Conservation (phyloP, 1,140 invertebrate genomes). For the Drosophila melanogaster region DNA sequence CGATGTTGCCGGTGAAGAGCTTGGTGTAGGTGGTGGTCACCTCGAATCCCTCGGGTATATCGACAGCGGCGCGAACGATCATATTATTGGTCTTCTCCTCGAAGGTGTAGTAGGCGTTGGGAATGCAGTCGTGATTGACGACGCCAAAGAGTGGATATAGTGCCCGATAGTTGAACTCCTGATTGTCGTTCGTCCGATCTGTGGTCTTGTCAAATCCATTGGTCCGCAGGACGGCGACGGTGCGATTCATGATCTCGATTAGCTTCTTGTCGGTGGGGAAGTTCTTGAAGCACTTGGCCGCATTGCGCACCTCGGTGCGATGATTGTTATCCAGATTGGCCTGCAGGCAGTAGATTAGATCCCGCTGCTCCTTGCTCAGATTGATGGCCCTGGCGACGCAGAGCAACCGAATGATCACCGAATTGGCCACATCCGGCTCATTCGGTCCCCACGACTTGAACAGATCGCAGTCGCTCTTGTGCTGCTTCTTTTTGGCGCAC, state of each 20-base stretch:
- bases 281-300: conserved; percentile 87
- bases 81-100: conserved; percentile 86
- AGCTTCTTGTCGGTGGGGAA: conserved; percentile 85
- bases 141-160: conserved; percentile 90
- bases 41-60: conserved; percentile 89
- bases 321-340: conserved; percentile 86
- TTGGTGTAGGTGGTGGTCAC: conserved; percentile 91
- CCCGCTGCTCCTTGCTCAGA: conserved; percentile 86
- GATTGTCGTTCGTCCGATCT: conserved; percentile 85
- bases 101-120: conserved; percentile 90
- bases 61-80: conserved; percentile 87
- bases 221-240: conserved; percentile 88
- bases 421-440: conserved; percentile 86
- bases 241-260: conserved; percentile 81
- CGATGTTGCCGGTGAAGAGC: conserved; percentile 89
- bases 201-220: conserved; percentile 89
- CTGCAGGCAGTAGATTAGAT: conserved; percentile 86
- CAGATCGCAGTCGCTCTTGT: conserved; percentile 87
- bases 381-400: conserved; percentile 87
- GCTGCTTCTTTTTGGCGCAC: conserved; percentile 86
- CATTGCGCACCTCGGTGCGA: conserved; percentile 86
- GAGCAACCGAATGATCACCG: conserved; percentile 86
- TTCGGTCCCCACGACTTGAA: conserved; percentile 86
- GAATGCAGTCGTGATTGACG: conserved; percentile 91
- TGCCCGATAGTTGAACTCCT: conserved; percentile 87